Percentiles rank a stretch among this genome's conserved stretches.
Evolutionary conservation across 2,113 vertebrate genomes (phyloP).

Genomic region (Psephotus haematonotus): DNA sequence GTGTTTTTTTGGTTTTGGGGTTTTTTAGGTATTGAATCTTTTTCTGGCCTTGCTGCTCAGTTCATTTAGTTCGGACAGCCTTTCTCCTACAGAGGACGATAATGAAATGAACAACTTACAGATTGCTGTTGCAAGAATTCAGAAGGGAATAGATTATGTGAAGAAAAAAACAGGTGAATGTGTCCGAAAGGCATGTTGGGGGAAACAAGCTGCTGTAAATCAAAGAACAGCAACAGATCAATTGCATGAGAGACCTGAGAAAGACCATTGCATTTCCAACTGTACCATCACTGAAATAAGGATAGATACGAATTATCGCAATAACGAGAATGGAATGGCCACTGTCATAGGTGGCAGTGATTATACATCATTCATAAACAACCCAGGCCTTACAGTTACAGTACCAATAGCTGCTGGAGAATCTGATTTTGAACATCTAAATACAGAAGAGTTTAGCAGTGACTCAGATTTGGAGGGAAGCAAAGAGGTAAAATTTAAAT

Average conservation of each 20-base stretch:
- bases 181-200: slow-evolving; percentile 74
- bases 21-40: slow-evolving; percentile 90
- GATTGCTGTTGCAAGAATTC: slow-evolving; percentile 88
- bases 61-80: slow-evolving; percentile 96
- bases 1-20: neutral
- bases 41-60: slow-evolving; percentile 96
- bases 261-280: slow-evolving; percentile 76
- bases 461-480: slow-evolving; percentile 84
- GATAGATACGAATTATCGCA: slow-evolving; percentile 73
- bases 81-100: slow-evolving; percentile 85
- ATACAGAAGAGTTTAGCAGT: slow-evolving; percentile 94
- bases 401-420: slow-evolving; percentile 93
- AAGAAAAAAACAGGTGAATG: slow-evolving; percentile 77
- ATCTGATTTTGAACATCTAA: slow-evolving; percentile 93
- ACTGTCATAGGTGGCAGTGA: slow-evolving; percentile 76
- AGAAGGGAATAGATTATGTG: slow-evolving; percentile 77
- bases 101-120: slow-evolving; percentile 90
- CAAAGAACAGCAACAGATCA: slow-evolving; percentile 75
- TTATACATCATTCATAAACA: slow-evolving; percentile 85
- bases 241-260: slow-evolving; percentile 67
- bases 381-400: slow-evolving; percentile 86
- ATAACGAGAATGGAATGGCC: slow-evolving; percentile 79
- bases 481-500: slow-evolving; percentile 82
- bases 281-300: slow-evolving; percentile 79
- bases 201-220: slow-evolving; percentile 66